A percentile compares a stretch with the other conserved stretches of the same genome.
Evolutionary conservation across 53 echinoderm and acorn worm genomes (phyloP).

Genomic region (Patiria pectinifera): DNA sequence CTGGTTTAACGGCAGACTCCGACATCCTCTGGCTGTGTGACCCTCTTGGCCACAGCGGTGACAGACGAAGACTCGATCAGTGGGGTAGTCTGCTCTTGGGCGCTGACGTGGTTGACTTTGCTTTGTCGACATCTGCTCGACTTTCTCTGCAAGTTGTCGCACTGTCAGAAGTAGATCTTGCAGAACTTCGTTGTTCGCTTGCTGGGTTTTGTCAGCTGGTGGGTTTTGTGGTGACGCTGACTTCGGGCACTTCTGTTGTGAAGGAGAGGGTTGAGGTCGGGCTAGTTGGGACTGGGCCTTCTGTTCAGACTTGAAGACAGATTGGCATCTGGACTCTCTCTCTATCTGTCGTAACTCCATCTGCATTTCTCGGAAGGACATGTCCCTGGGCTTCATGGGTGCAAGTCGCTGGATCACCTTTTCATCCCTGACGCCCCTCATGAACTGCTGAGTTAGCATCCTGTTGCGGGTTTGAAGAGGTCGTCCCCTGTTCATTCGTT

Average conservation of each 20-base stretch:
- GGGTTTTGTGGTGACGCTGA: not conserved
- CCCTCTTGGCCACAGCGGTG: constrained; percentile 52
- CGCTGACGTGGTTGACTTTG: constrained; percentile 5
- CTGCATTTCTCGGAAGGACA: constrained; percentile 37
- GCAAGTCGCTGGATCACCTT: constrained; percentile 38
- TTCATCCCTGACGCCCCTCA: constrained; percentile 41
- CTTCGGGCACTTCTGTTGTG: constrained; percentile 1
- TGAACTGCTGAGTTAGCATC: constrained; percentile 41
- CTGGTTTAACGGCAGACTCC: constrained; percentile 32
- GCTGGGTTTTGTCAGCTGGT: not conserved
- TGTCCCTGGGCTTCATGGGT: constrained; percentile 48
- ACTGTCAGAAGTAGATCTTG: constrained; percentile 26
- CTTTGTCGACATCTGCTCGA: constrained; percentile 18
- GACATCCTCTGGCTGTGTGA: constrained; percentile 36
- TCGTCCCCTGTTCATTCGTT: constrained; percentile 8
- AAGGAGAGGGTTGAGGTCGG: constrained; percentile 10
- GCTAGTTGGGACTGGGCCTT: constrained; percentile 8
- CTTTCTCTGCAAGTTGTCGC: constrained; percentile 33
- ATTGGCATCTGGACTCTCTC: not conserved
- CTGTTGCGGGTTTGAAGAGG: constrained; percentile 7
- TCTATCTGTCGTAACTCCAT: constrained; percentile 32
- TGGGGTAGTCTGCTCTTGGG: not conserved
- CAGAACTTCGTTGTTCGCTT: not conserved
- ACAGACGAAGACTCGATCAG: constrained; percentile 18
- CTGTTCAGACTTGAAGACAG: not conserved